Conservation (phyloP, 2,113 vertebrate species). For the Amphiprion ocellaris region DNA sequence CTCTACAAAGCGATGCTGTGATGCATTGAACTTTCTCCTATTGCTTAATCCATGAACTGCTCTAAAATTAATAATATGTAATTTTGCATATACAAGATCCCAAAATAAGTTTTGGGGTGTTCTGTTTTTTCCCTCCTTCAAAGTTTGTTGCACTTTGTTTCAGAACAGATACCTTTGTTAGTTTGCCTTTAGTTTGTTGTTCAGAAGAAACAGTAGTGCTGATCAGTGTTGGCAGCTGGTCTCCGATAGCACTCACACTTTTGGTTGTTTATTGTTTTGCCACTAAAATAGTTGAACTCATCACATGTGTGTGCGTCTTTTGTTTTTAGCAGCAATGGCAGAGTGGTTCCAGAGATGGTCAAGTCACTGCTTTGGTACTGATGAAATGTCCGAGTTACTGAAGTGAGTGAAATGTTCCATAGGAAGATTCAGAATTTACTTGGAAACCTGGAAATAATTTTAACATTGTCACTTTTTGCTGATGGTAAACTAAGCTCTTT, state of each 20-base stretch:
- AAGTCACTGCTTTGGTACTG: too few relatives aligned
- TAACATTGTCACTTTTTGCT: too few relatives aligned
- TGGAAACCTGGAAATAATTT: too few relatives aligned
- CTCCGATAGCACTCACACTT: not conserved
- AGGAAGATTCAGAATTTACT: too few relatives aligned
- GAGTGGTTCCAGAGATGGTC: too few relatives aligned
- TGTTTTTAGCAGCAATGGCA: too few relatives aligned
- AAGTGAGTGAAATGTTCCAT: too few relatives aligned
- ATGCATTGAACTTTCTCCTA: not conserved
- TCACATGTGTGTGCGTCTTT: too few relatives aligned
- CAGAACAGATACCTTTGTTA: not conserved
- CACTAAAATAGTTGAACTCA: too few relatives aligned
- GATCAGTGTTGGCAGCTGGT: not conserved
- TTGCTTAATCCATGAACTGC: conserved; percentile 32
- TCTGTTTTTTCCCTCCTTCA: not conserved
- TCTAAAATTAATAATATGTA: not conserved
- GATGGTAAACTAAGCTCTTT: too few relatives aligned
- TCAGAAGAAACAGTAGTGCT: not conserved
- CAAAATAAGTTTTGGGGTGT: not conserved
- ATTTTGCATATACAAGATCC: not conserved
- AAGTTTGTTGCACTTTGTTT: not conserved
- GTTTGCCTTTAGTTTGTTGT: not conserved
- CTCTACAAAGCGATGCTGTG: conserved; percentile 93
- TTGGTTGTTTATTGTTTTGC: not conserved
- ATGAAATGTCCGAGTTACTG: too few relatives aligned